Evolutionary conservation across 2,797 vertebrate genomes (phyloP), one percentile per base, ranked within the genome.

Genomic region (Labeo calbasu): DNA sequence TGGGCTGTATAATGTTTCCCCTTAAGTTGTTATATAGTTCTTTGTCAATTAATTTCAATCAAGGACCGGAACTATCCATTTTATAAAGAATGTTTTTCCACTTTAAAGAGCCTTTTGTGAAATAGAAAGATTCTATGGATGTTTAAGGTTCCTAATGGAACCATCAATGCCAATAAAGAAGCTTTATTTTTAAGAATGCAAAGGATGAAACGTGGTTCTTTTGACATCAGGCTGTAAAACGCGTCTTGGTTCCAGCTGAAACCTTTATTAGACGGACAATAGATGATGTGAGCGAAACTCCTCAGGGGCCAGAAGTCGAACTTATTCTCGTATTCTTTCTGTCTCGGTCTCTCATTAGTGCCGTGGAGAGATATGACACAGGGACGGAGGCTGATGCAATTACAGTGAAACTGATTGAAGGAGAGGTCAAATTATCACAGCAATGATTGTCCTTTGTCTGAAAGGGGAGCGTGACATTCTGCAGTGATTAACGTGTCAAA

Each of bases 381-480:
- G 93, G 94, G 94, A 95, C 92, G 93, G 93, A 94, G 94, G 93
- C 93, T 94, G 94, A 95, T 95, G 94, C 93, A 94, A 95, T 96
- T 96, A 95, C 80, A 91, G 91, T 89, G 92, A 92, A 87, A 91
- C 94, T 95, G 94, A 96, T 95, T 96, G 94, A 95, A 95, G 94
- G 91, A 95, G 94, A 94, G 94, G 94, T 86, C 94, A 95, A 95
- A 95, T 96, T 95, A 95, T 95, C 94, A 93, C 92, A 89, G 90
- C 89, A 88, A 91, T 94, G 95, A 96, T 96, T 95, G 94, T 92
- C 93, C 94, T 95, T 95, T 95, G 94, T 95, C 93, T 89, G 93
- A 93, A 92, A 94, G 87, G 86, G 90, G 93, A 94, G 92, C 92
- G 84, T 87, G 85, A 93, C 92, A 92, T 91, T 91, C 91, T 90